phyloP scores from a whole-genome alignment of 1,140 invertebrate species.

The Condylostylus longicornis region DNA sequence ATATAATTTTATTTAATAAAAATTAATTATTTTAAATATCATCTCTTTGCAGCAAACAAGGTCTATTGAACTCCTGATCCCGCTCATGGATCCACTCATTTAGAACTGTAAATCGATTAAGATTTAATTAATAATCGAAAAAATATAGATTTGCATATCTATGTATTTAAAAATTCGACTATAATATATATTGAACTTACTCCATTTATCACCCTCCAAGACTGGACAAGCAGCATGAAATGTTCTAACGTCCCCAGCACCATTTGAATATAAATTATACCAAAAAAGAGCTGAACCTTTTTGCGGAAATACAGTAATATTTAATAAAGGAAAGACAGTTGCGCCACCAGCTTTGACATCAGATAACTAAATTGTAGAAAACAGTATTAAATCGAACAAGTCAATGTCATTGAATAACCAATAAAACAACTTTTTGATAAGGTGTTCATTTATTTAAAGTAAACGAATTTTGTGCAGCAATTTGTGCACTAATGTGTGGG shows the following conservation, averaged over 20 bases:
- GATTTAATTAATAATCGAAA: no score
- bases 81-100: conserved; percentile 98
- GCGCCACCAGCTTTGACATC: conserved; percentile 81
- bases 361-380: conserved; percentile 47
- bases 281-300: conserved; percentile 87
- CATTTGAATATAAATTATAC: conserved; percentile 83
- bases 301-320: conserved; percentile 59
- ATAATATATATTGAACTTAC: conserved; percentile 11
- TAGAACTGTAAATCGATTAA: conserved; percentile 77
- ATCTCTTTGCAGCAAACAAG: conserved; percentile 22
- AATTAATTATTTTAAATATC: no score
- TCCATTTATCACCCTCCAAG: conserved; percentile 91
- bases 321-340: conserved; percentile 71
- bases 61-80: conserved; percentile 38
- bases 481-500: no score
- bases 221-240: conserved; percentile 95
- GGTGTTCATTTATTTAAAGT: no score
- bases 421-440: no score
- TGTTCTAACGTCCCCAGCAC: conserved; percentile 79
- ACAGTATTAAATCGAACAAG: neutral
- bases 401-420: no score
- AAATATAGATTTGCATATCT: no score
- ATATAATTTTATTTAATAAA: no score
- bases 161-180: no score
- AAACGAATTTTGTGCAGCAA: no score